phyloP scores from a whole-genome alignment of 1,140 invertebrate species.

The Listronotus oregonensis region DNA sequence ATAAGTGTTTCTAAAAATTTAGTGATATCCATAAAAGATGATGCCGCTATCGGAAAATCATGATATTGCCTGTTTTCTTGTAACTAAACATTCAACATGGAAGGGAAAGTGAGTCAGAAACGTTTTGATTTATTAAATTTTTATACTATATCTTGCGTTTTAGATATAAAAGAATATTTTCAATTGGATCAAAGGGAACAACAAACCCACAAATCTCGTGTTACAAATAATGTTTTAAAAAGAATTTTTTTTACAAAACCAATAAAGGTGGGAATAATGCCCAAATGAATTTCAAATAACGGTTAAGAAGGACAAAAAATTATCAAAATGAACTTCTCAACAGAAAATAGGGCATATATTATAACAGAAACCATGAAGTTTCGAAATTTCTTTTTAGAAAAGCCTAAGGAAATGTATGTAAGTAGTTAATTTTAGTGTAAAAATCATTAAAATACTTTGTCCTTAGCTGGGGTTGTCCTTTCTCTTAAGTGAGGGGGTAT shows the following conservation, averaged over 20 bases:
- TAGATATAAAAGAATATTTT: slow-evolving; percentile 97
- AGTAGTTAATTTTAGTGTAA: slow-evolving; percentile 46
- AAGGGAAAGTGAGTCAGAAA: slow-evolving; percentile 84
- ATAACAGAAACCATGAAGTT: slow-evolving; percentile 89
- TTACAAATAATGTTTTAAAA: slow-evolving; percentile 94
- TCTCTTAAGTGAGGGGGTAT: too few relatives aligned
- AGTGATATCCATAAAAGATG: slow-evolving; percentile 61
- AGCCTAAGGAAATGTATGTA: slow-evolving; percentile 75
- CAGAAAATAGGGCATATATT: slow-evolving; percentile 90
- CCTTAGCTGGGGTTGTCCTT: too few relatives aligned
- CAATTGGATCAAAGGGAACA: slow-evolving; percentile 91
- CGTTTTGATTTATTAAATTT: background rate
- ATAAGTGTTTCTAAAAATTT: background rate
- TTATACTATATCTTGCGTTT: slow-evolving; percentile 34
- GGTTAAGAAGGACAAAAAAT: slow-evolving; percentile 88
- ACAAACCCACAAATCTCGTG: slow-evolving; percentile 90
- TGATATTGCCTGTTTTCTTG: slow-evolving; percentile 91
- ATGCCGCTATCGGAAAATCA: slow-evolving; percentile 86
- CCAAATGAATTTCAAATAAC: slow-evolving; percentile 82
- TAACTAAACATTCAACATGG: slow-evolving; percentile 92
- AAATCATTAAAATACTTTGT: too few relatives aligned
- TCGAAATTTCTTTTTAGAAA: slow-evolving; percentile 78
- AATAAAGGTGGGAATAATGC: slow-evolving; percentile 58
- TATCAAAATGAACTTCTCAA: slow-evolving; percentile 97
- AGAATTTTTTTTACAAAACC: slow-evolving; percentile 80